Evolutionary conservation across 2,113 vertebrate genomes (phyloP), one percentile per base, ranked within the genome.

Genomic region (Edolisoma coerulescens): DNA sequence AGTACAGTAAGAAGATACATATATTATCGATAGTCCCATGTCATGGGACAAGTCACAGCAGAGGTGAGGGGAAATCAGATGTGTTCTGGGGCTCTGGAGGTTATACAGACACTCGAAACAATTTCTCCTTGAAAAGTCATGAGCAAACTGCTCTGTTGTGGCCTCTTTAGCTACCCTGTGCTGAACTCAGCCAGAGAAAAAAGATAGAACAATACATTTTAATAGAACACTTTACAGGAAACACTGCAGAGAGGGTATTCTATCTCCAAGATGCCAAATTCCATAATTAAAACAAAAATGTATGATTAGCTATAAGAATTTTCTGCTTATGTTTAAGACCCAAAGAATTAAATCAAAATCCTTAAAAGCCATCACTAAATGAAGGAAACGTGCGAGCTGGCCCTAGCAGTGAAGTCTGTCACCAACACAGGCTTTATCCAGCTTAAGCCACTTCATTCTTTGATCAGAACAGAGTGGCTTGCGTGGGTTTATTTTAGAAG

Each of bases 331-430:
- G 49, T 95, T 87, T 95, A 94, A 96, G 84, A 90, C 77, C 52
- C 56, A 59, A 96, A 95, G 96, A 97, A 96, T 97, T 96, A 96
- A 95, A 92, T 85, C 68, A 89, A 97, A 97, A 97, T 96, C 96
- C 95, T 95, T 93, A 94, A 97, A 96, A 97, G 92, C 87, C 84
- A 87, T 56, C 59, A 69, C 87, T 93, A 96, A 96, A 90, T 64
- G 95, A 96, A 96, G 95, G 90, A 91, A 94, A 93, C 1, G 8
- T 65, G 83, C 5, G 5, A 90, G 94, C 95, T 97, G 95, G 96
- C 95, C 95, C 78, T 42, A 90, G 95, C 93, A 90, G 91, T 80
- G 89, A 97, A 96, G 96, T 95, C 93, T 97, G 97, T 96, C 97
- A 97, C 96, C 95, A 95, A 77, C 73, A 71, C 79, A 75, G 74